These are phyloP conservation scores for Polyommatus iphigenia DNA, from an alignment of 2,888 invertebrate genomes.

Conservation along the genomic window DNA sequence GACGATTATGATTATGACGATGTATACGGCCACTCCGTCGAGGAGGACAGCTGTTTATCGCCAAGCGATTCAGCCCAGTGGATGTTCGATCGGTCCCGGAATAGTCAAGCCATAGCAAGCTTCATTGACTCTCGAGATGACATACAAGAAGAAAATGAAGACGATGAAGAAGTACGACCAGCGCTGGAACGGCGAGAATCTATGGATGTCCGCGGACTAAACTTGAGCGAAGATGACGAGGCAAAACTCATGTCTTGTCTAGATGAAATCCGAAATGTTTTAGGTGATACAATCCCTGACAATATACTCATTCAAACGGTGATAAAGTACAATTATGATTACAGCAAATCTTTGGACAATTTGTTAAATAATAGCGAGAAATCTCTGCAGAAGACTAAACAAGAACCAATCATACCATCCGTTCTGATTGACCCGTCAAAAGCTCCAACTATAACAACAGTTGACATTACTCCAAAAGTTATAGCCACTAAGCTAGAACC, in stretches of 20 bases:
- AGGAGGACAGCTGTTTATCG: constrained; percentile 95
- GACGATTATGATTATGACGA: constrained; percentile 96
- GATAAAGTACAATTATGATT: constrained; percentile 86
- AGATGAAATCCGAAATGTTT: constrained; percentile 88
- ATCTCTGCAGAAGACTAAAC: constrained; percentile 42
- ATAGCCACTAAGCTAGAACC: constrained; percentile 71
- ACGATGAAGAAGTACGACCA: constrained; percentile 55
- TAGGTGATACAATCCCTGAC: constrained; percentile 89
- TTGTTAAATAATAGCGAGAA: constrained; percentile 80
- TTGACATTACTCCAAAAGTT: constrained; percentile 58
- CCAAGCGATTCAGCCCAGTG: constrained; percentile 92
- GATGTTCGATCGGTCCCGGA: constrained; percentile 89
- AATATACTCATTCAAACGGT: constrained; percentile 86
- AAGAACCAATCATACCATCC: constrained; percentile 50
- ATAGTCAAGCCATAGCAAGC: constrained; percentile 86
- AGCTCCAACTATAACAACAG: constrained; percentile 52
- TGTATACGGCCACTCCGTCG: constrained; percentile 95
- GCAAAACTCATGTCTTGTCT: constrained; percentile 90
- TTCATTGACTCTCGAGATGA: constrained; percentile 88
- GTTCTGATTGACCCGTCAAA: constrained; percentile 55
- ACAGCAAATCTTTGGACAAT: constrained; percentile 86
- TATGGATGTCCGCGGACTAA: constrained; percentile 69
- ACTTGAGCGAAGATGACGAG: constrained; percentile 84
- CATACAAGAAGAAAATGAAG: constrained; percentile 84
- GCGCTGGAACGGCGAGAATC: constrained; percentile 66